A percentile compares a stretch with the other conserved stretches of the same genome.
Conservation (phyloP, 2,797 vertebrate species). For the Poeciliopsis turneri region DNA sequence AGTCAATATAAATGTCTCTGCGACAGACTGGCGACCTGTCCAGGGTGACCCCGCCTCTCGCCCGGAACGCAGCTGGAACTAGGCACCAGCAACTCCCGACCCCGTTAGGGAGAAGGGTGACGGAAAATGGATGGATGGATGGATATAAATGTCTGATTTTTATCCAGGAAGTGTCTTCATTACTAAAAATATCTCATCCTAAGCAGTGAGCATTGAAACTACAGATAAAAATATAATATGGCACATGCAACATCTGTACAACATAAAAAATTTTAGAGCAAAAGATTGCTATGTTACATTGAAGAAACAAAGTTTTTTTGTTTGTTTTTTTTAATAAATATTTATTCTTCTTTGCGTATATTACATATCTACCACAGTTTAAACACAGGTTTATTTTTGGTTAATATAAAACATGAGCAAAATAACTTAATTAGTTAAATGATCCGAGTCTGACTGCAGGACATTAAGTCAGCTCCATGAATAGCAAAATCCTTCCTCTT, state of each 20-base stretch:
- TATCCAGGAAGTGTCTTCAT: not conserved
- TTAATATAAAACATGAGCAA: not conserved
- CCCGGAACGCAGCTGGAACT: too few relatives aligned
- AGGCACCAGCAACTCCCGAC: too few relatives aligned
- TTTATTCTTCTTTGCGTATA: not conserved
- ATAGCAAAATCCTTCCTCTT: not conserved
- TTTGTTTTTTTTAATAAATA: not conserved
- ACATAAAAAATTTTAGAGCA: not conserved
- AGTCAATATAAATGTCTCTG: not conserved
- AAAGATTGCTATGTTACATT: not conserved
- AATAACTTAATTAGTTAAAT: not conserved
- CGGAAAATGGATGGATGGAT: too few relatives aligned
- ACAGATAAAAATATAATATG: not conserved
- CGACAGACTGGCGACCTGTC: too few relatives aligned
- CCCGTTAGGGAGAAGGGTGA: too few relatives aligned
- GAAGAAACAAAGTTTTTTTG: not conserved
- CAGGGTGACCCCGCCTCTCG: too few relatives aligned
- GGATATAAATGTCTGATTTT: not conserved
- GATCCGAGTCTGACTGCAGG: not conserved
- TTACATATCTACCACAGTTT: not conserved
- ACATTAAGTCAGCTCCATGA: not conserved
- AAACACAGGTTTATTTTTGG: too few relatives aligned
- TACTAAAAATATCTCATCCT: constrained; percentile 35
- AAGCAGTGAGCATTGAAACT: constrained; percentile 15
- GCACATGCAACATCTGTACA: not conserved